Conservation (phyloP, 1,140 invertebrate species). For the Forficula auricularia region DNA sequence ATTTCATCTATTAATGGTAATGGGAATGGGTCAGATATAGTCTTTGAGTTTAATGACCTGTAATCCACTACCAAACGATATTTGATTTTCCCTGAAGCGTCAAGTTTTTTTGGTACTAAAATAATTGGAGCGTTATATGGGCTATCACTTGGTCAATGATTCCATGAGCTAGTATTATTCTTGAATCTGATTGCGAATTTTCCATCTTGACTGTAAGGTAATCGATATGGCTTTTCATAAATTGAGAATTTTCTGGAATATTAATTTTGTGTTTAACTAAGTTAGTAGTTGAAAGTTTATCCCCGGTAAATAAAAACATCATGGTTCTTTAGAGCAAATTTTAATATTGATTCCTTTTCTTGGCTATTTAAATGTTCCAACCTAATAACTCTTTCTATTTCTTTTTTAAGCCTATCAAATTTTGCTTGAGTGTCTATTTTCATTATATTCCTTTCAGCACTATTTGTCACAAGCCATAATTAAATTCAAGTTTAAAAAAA, state of each 20-base stretch:
- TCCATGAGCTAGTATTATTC: slow-evolving; percentile 6
- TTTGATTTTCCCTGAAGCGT: slow-evolving; percentile 20
- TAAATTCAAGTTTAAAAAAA: not conserved
- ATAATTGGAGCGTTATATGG: slow-evolving; percentile 19
- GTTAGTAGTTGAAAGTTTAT: slow-evolving; percentile 3
- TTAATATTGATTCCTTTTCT: not conserved
- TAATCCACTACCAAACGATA: slow-evolving; percentile 25
- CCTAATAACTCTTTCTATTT: not conserved
- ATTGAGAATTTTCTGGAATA: not conserved
- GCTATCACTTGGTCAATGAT: not conserved
- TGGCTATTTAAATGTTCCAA: slow-evolving; percentile 6
- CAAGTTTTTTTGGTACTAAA: slow-evolving; percentile 23
- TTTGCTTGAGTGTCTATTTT: not conserved
- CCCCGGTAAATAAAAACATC: slow-evolving; percentile 9
- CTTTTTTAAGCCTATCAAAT: not conserved
- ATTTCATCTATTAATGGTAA: slow-evolving; percentile 32
- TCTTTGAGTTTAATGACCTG: slow-evolving; percentile 24
- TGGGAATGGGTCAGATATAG: slow-evolving; percentile 30
- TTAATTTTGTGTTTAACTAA: slow-evolving; percentile 5
- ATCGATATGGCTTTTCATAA: not conserved
- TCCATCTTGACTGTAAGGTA: slow-evolving; percentile 4
- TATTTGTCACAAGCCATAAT: not conserved
- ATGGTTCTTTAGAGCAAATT: slow-evolving; percentile 1
- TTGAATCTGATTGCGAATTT: slow-evolving; percentile 3
- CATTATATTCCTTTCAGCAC: not conserved